Evolutionary conservation across 2,888 invertebrate genomes (phyloP).

Genomic region (Agonopterix arenella): DNA sequence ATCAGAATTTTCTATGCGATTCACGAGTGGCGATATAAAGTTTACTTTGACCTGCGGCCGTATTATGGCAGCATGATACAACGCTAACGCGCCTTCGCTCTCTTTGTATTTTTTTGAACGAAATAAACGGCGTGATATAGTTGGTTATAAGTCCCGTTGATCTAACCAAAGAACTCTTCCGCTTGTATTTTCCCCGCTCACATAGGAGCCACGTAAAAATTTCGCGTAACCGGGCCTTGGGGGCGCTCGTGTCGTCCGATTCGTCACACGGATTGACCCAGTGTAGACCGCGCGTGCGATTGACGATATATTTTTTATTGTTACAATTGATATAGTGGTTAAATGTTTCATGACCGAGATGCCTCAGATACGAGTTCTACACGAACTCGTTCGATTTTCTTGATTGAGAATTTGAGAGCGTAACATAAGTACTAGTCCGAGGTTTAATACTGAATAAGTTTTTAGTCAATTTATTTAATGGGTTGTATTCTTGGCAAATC

Average conservation of each 20-base stretch:
- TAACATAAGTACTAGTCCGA: not conserved
- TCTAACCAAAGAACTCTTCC: not conserved
- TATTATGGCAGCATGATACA: too few species aligned
- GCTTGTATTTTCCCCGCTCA: not conserved
- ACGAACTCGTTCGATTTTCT: slow-evolving; percentile 1
- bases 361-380: not conserved
- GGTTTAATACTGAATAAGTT: too few species aligned
- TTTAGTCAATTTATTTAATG: too few species aligned
- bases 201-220: slow-evolving; percentile 2
- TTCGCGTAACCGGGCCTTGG: slow-evolving; percentile 34
- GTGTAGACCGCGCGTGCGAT: slow-evolving; percentile 40
- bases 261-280: slow-evolving; percentile 55
- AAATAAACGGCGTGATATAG: too few species aligned
- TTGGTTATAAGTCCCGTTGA: too few species aligned
- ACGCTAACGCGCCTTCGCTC: too few species aligned
- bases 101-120: too few species aligned
- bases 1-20: too few species aligned
- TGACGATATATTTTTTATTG: slow-evolving; percentile 20
- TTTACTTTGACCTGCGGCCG: too few species aligned
- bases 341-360: slow-evolving; percentile 7
- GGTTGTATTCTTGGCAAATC: too few species aligned
- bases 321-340: slow-evolving; percentile 2
- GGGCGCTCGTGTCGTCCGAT: slow-evolving; percentile 48
- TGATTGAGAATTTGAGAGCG: not conserved
- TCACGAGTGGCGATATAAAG: too few species aligned